phyloP scores from a whole-genome alignment of 2,797 vertebrate genomes.

The Anabacerthia variegaticeps region DNA sequence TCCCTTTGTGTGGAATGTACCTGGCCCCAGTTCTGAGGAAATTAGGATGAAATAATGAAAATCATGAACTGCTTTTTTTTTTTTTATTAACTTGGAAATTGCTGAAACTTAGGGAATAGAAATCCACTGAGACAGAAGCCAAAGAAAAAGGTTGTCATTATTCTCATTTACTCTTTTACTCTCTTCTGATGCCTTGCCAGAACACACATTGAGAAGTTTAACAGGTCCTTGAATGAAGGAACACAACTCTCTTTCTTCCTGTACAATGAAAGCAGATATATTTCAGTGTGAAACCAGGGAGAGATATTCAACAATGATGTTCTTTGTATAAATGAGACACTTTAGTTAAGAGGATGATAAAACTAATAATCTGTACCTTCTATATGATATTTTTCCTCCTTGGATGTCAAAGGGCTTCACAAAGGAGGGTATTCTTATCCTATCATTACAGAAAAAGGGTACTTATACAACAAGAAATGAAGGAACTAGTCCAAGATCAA shows the following conservation, averaged over 20 bases:
- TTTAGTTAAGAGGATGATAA: conserved; percentile 7
- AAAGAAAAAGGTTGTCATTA: background rate
- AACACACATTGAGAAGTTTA: background rate
- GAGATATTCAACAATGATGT: background rate
- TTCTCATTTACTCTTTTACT: background rate
- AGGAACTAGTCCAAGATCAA: background rate
- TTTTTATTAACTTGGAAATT: background rate
- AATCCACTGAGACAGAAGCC: background rate
- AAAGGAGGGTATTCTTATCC: background rate
- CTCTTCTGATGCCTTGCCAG: background rate
- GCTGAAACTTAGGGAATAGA: background rate
- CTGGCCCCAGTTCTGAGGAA: background rate
- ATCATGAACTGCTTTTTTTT: background rate
- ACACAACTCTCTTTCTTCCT: background rate
- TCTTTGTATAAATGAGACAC: background rate
- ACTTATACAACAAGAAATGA: background rate
- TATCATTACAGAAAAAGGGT: background rate
- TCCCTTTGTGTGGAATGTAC: background rate
- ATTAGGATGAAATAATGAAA: background rate
- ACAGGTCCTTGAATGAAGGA: background rate
- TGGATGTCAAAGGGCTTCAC: background rate
- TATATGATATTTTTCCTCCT: background rate
- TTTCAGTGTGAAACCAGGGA: background rate
- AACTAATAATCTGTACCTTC: background rate
- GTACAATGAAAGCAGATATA: background rate